Evolutionary conservation across 1,140 invertebrate genomes (phyloP).

Genomic region (Drosophila simulans): DNA sequence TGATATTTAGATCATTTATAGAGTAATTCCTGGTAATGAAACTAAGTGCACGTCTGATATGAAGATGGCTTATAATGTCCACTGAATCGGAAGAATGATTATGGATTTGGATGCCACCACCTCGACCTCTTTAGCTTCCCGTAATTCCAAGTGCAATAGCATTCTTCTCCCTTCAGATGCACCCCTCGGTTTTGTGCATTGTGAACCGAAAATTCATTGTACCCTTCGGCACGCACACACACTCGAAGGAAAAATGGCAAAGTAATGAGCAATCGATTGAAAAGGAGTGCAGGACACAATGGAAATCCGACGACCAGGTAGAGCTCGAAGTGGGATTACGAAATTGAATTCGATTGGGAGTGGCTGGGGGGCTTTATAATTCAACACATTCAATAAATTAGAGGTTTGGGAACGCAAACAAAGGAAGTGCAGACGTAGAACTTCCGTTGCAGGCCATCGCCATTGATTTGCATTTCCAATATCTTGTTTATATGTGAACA

Average conservation of each 20-base stretch:
- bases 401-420: conserved; percentile 19
- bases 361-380: conserved; percentile 16
- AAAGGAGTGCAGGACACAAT: conserved; percentile 50
- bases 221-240: conserved; percentile 65
- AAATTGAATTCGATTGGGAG: conserved; percentile 38
- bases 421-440: conserved; percentile 55
- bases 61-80: neutral
- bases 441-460: conserved; percentile 43
- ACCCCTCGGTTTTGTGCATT: conserved; percentile 57
- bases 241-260: conserved; percentile 62
- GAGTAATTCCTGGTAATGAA: neutral
- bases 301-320: conserved; percentile 45
- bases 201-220: conserved; percentile 30
- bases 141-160: neutral
- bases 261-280: conserved; percentile 76
- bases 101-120: neutral
- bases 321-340: conserved; percentile 23
- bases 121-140: neutral
- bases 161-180: neutral
- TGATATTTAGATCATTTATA: no score
- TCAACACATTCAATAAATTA: conserved; percentile 50
- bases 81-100: neutral
- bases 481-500: conserved; percentile 47
- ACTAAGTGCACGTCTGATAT: no score
- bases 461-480: conserved; percentile 66